These are phyloP conservation scores for Holocentrus rufus DNA, from an alignment of 2,797 vertebrate species.

Conservation along the genomic window DNA sequence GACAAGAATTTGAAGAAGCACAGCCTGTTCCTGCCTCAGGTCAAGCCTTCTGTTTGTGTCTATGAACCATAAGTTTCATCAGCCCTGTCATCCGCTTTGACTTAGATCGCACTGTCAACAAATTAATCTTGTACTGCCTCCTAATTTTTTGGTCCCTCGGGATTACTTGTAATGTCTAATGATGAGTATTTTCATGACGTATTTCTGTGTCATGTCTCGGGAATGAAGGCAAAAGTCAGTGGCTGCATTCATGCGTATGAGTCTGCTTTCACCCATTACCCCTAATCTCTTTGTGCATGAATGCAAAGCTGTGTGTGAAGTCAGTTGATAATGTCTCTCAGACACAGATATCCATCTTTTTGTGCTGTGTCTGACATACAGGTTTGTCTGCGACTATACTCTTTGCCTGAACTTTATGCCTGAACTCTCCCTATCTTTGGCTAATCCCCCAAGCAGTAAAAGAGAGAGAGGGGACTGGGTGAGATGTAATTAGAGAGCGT, in stretches of 20 bases:
- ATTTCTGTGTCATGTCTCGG: not conserved
- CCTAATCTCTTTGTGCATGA: not conserved
- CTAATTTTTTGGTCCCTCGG: not conserved
- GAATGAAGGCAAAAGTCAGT: not conserved
- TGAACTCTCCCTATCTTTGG: not conserved
- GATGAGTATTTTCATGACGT: not conserved
- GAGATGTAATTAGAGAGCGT: not conserved
- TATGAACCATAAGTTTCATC: not conserved
- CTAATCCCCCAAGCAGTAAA: not conserved
- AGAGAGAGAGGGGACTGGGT: not conserved
- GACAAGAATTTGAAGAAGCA: slow-evolving; percentile 2
- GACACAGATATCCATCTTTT: not conserved
- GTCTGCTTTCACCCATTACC: not conserved
- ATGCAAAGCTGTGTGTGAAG: not conserved
- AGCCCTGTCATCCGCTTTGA: slow-evolving; percentile 5
- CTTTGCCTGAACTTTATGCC: not conserved
- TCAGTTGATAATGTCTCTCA: slow-evolving; percentile 3
- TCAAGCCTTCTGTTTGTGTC: not conserved
- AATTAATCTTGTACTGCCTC: not conserved
- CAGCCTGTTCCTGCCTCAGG: not conserved
- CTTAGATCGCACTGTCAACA: not conserved
- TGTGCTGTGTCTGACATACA: not conserved
- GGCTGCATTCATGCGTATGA: not conserved
- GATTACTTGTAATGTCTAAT: not conserved
- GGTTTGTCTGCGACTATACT: slow-evolving; percentile 8